Conservation (phyloP, 2,797 vertebrate genomes). For the Chelon labrosus region DNA sequence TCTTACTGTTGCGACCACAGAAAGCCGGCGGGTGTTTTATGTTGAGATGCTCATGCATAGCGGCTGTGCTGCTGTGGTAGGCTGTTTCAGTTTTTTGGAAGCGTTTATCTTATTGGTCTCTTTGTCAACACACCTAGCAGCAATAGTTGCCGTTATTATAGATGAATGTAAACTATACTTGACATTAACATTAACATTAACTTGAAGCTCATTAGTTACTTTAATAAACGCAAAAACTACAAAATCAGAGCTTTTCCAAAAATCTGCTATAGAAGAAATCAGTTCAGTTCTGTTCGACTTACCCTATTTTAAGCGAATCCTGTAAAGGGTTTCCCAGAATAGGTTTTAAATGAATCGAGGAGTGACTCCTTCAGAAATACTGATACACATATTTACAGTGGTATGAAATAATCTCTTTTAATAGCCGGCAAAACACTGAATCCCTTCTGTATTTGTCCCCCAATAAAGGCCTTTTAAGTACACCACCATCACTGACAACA, state of each 20-base stretch:
- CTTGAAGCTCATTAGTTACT: not conserved
- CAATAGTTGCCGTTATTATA: too few relatives aligned
- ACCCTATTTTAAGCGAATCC: not conserved
- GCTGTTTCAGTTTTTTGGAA: too few relatives aligned
- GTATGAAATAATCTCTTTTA: conserved; percentile 17
- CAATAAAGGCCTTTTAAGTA: conserved; percentile 8
- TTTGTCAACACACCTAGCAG: too few relatives aligned
- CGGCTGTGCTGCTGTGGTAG: too few relatives aligned
- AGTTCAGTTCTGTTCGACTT: too few relatives aligned
- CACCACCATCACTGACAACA: conserved; percentile 2
- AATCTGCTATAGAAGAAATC: not conserved
- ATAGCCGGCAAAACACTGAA: conserved; percentile 7
- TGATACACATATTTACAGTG: conserved; percentile 9
- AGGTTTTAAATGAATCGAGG: not conserved
- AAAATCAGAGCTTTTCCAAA: not conserved
- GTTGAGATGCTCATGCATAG: too few relatives aligned
- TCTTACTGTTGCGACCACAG: too few relatives aligned
- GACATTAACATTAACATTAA: not conserved
- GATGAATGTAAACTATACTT: too few relatives aligned
- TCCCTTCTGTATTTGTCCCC: conserved; percentile 13
- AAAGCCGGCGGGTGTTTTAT: too few relatives aligned
- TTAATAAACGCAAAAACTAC: not conserved
- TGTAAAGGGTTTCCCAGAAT: not conserved
- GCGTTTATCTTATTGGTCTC: too few relatives aligned
- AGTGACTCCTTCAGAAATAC: not conserved